Base-by-base conservation (phyloP, 2,888 invertebrate genomes). In the Diaprepes abbreviatus region DNA sequence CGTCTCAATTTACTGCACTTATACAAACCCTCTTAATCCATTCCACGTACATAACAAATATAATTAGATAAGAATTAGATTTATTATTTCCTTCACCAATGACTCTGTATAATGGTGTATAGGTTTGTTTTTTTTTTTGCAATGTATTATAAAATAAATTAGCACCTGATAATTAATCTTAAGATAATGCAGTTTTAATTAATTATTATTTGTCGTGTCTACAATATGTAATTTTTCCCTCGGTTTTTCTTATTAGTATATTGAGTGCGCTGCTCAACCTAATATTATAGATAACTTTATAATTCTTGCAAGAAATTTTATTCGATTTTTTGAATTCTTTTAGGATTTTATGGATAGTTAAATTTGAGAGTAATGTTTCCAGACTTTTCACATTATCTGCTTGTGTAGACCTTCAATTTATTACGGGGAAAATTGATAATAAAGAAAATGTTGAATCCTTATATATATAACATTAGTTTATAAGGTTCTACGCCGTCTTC, bases 1-100 rank as follows among this genome's bases (percentile, higher is more conserved):
- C 28, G 28, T 31, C 48, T 50, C 40, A 65, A 65, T 60, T 60
- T 65, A 58, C 36, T 59, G 16, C 31, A n/a, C 45, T 19, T 45
- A 38, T 10, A 28, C 38, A 48, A 45, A 6, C 28, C 35, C 14
- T 63, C 17, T 17, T 40, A 64, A 55, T 21, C 55, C 50, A 66
- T 66, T 66, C 54, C 50, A 28, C 9, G 38, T 45, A 40, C 66
- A 54, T 59, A 31, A 21, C 54, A 33, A 66, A 60, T 66, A 66
- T 66, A 60, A 66, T 66, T 54, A 60, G 60, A 66, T 66, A 59
- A 59, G 59, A 59, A 24, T 43, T 31, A 43, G 45, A 59, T 59
- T 59, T 59, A 59, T 59, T 59, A 31, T 59, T 59, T 59, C 59
- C 59, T 59, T 59, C 43, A 28, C 48, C 48, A 14, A 50, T 50